phyloP scores from a whole-genome alignment of 2,797 vertebrate genomes.

The Cephalopachus bancanus region DNA sequence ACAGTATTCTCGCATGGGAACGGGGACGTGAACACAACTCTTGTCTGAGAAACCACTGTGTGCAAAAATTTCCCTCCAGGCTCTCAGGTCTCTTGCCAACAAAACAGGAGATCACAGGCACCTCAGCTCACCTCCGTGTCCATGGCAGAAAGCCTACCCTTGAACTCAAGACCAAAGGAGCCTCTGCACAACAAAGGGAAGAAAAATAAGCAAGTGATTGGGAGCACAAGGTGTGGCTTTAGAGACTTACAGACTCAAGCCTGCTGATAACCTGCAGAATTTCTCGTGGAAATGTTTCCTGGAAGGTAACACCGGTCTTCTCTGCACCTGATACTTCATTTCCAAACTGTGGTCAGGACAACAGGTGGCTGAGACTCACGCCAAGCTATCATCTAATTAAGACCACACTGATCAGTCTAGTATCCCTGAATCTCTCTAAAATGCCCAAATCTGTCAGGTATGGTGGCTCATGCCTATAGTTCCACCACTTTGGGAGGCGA shows the following conservation, averaged over 20 bases:
- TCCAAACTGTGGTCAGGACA: not conserved
- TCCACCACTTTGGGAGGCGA: too few species aligned
- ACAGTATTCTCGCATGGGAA: not conserved
- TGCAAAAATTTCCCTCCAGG: not conserved
- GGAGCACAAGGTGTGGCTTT: not conserved
- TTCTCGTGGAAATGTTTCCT: not conserved
- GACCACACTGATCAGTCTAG: not conserved
- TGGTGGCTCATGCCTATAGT: too few species aligned
- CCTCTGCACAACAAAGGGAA: not conserved
- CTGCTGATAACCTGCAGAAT: not conserved
- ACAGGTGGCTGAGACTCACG: not conserved
- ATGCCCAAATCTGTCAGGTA: not conserved
- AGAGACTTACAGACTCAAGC: not conserved
- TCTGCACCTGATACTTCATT: not conserved
- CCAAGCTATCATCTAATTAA: not conserved
- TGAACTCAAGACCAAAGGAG: not conserved
- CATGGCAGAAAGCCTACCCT: not conserved
- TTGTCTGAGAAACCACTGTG: not conserved
- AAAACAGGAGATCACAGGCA: fast-evolving
- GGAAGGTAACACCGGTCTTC: not conserved
- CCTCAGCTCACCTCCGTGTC: not conserved
- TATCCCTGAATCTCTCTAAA: not conserved
- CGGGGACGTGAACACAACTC: not conserved
- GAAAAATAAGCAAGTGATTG: not conserved
- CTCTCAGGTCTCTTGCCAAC: not conserved